Evolutionary conservation across 2,113 vertebrate species (phyloP), one percentile per base, ranked within the genome.

Genomic region (Leptodactylus fuscus): DNA sequence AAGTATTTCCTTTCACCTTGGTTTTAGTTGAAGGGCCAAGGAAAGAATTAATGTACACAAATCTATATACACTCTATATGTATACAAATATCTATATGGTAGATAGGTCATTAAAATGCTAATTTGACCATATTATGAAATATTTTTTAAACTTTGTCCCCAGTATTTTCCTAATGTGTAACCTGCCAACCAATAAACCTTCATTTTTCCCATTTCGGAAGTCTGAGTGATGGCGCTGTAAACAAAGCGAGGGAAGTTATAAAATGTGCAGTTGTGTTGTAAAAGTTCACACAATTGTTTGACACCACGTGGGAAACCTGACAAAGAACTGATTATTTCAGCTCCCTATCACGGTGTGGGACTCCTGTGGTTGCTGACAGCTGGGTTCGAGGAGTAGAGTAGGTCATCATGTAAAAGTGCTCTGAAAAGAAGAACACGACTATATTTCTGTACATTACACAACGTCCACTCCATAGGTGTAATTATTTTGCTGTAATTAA

Each of bases 201-300:
- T n/a, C 1, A 58, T 65, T 15, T 5, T 13, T 65, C 24, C 32
- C 11, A 3, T 29, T 29, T 32, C 13, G 24, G 27, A 74, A 74
- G 9, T 74, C n/a, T 11, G 20, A 12, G 6, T 27, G 27, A 29
- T 65, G n/a, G 20, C 46, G 24, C 16, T n/a, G 18, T 71, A 41
- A 71, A 41, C 0, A 41, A 46, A 49, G 24, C 5, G 24, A 32
- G 15, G 24, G 27, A 27, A 12, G 13, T 76, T 51, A 18, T 32
- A 12, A 51, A 51, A 27, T 15, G 13, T 76, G 27, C 71, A 27
- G 12, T 75, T 29, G 36, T 27, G 32, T 5, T 32, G 15, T 70
- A 22, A 70, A 70, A 20, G 32, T 76, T 74, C 44, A 51, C 24
- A 75, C 38, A 46, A 29, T 48, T 75, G 73, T 49, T 29, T 51